phyloP scores from a whole-genome alignment of 2,888 invertebrate genomes.

The Laothoe populi region DNA sequence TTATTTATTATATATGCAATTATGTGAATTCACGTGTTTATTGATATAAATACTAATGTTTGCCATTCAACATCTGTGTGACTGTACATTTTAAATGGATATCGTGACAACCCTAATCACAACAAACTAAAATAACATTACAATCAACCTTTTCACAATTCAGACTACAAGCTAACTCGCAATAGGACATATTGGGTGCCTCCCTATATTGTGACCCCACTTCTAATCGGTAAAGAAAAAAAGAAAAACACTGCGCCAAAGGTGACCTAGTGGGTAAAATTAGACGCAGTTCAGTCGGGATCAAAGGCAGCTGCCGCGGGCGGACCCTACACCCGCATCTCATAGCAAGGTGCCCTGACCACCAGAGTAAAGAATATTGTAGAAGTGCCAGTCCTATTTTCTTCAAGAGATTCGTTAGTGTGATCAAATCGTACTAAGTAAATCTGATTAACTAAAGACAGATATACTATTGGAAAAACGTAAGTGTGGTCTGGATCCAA shows the following conservation, averaged over 20 bases:
- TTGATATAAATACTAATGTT: no score
- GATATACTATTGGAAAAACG: no score
- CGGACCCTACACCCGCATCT: conserved; percentile 37
- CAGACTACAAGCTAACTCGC: not conserved
- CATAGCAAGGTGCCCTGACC: conserved; percentile 31
- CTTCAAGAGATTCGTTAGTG: no score
- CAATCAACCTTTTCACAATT: not conserved
- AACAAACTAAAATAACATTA: not conserved
- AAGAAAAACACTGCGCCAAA: conserved; percentile 37
- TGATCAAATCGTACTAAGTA: no score
- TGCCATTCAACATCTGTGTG: no score
- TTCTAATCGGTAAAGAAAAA: conserved; percentile 9
- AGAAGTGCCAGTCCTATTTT: not conserved
- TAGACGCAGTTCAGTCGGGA: conserved; percentile 48
- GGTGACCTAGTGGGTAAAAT: conserved; percentile 49
- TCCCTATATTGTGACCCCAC: conserved; percentile 9
- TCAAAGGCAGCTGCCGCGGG: conserved; percentile 40
- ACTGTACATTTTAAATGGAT: not conserved
- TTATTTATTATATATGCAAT: no score
- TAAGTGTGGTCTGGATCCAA: no score
- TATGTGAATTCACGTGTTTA: no score
- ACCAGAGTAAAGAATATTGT: not conserved
- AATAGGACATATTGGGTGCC: not conserved
- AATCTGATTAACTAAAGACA: no score
- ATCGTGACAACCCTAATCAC: no score